Evolutionary conservation across 2,797 vertebrate species (phyloP), one percentile per base, ranked within the genome.

Genomic region (Rhadinocentrus ornatus): DNA sequence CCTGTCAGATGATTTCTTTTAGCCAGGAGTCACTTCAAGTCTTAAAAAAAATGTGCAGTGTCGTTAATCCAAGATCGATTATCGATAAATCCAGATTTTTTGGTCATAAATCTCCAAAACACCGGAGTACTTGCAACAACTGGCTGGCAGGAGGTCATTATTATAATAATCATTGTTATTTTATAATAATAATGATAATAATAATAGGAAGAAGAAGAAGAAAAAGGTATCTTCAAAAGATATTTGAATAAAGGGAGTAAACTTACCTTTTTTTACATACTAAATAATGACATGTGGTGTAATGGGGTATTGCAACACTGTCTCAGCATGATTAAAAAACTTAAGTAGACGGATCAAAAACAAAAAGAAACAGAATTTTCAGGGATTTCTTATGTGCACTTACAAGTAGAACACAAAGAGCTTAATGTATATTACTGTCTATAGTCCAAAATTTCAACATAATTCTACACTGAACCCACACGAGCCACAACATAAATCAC

Each of bases 401-500:
- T 65, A 44, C 69, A 80, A 62, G 29, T 39, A 44, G 34, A 72
- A 63, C 53, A 68, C 29, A 66, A 66, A 68, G 16, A 69, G 56
- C 50, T 37, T 67, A 66, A 82, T 83, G 63, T 50, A 67, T 39
- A 70, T 77, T 78, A 72, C 64, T 59, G 75, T 71, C 71, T 66
- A 7, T 39, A 44, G 61, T 71, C 48, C 35, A 72, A 74, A 79
- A 81, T 35, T 60, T 73, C 46, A 65, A 59, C 52, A 61, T 81
- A 72, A 78, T 78, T 84, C 69, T 63, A 57, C 54, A 69, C 11
- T 62, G 69, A 75, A 69, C 62, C 74, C 66, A 39, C 67, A 20
- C 5, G 15, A 79, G 75, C 56, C 54, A 75, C 77, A 53, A 62
- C 82, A 92, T 93, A 83, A 87, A 90, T 90, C 88, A 89, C 29